These are phyloP conservation scores for Calidris pugnax DNA, from an alignment of 2,113 vertebrate genomes.

Conservation along the genomic window DNA sequence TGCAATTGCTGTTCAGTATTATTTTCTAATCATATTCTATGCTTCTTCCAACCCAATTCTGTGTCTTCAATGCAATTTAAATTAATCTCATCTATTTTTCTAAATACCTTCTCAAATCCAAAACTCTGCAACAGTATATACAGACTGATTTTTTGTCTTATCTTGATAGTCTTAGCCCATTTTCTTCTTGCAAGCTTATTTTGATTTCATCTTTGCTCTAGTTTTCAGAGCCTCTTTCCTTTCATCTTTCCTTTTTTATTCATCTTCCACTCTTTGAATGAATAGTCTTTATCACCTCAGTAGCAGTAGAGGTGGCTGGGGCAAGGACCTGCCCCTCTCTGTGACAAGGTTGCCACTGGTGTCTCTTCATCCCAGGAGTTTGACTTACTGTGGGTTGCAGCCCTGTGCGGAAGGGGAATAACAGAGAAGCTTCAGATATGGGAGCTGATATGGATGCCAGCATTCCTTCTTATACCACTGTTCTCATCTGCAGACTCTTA, in stretches of 20 bases:
- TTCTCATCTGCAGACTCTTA: background rate
- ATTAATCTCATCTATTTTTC: background rate
- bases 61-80: background rate
- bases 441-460: background rate
- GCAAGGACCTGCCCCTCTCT: background rate
- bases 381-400: background rate
- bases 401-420: background rate
- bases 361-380: background rate
- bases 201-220: background rate
- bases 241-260: background rate
- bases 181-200: background rate
- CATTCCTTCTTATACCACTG: background rate
- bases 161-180: background rate
- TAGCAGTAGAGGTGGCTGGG: background rate
- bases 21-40: background rate
- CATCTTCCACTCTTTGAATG: background rate
- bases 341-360: background rate
- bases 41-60: background rate
- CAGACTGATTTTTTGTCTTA: background rate
- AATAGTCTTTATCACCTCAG: background rate
- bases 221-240: background rate
- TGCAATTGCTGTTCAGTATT: background rate
- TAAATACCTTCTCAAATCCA: background rate
- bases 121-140: background rate
- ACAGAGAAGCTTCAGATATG: background rate